Percentiles rank a stretch among this genome's conserved stretches.
phyloP scores from a whole-genome alignment of 1,140 invertebrate genomes.

The Delia radicum region DNA sequence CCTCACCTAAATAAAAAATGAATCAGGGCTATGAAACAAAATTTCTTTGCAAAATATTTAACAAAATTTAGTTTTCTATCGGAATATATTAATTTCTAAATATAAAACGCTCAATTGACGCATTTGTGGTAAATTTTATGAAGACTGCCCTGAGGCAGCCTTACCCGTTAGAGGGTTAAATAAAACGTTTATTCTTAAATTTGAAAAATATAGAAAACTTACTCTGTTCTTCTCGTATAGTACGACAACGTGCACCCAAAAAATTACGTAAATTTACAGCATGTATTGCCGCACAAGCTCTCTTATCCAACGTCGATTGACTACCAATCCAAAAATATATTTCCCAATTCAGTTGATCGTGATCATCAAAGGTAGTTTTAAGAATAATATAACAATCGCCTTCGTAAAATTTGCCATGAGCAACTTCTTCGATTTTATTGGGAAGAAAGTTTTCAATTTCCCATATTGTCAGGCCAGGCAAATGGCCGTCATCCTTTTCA shows the following conservation, averaged over 20 bases:
- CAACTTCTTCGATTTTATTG: slow-evolving; percentile 86
- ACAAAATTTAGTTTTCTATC: too few species aligned
- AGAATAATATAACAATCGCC: slow-evolving; percentile 98
- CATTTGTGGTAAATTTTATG: too few species aligned
- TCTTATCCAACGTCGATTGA: slow-evolving; percentile 94
- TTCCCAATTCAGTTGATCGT: slow-evolving; percentile 85
- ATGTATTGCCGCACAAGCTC: slow-evolving; percentile 98
- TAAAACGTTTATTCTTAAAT: background rate
- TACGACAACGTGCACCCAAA: slow-evolving; percentile 92
- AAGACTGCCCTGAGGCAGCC: too few species aligned
- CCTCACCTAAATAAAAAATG: too few species aligned
- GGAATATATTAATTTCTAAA: too few species aligned
- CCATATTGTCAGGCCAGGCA: slow-evolving; percentile 87
- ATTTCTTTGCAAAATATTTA: too few species aligned
- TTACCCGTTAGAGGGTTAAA: background rate
- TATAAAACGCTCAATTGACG: too few species aligned
- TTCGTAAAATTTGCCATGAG: slow-evolving; percentile 98
- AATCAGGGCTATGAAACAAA: too few species aligned
- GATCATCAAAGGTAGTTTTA: slow-evolving; percentile 86
- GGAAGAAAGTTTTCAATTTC: slow-evolving; percentile 99
- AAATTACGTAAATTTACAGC: slow-evolving; percentile 97
- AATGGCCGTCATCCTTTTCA: slow-evolving; percentile 94
- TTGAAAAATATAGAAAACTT: background rate
- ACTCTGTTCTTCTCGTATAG: slow-evolving; percentile 92
- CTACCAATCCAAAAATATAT: slow-evolving; percentile 99